These are phyloP conservation scores for Neomorphus geoffroyi DNA, from an alignment of 2,797 vertebrate species.

Conservation along the genomic window DNA sequence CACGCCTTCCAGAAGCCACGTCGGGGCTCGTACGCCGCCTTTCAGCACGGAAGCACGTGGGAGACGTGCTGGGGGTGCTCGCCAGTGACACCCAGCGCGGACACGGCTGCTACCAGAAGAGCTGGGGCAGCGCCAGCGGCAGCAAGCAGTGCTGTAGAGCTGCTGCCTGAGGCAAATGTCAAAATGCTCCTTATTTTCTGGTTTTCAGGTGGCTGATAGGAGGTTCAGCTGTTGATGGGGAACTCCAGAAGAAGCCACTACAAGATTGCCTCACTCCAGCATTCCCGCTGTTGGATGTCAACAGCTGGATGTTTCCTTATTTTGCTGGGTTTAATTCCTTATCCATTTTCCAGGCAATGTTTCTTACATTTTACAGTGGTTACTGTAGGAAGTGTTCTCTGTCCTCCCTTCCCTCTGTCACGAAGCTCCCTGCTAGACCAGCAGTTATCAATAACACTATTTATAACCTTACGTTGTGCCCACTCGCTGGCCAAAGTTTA, in stretches of 20 bases:
- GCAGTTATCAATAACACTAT: neutral
- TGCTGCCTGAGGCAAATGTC: neutral
- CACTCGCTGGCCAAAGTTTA: neutral
- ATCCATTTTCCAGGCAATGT: neutral
- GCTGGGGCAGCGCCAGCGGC: neutral
- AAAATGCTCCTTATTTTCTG: neutral
- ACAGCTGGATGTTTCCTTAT: neutral
- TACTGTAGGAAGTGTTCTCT: neutral
- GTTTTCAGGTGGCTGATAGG: neutral
- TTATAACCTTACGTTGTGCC: neutral
- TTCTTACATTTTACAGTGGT: neutral
- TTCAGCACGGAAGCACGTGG: neutral
- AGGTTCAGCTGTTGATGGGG: neutral
- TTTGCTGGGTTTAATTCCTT: neutral
- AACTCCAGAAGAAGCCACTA: neutral
- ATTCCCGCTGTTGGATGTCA: neutral
- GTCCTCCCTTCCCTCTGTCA: neutral
- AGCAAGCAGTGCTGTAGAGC: neutral
- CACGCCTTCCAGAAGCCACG: neutral
- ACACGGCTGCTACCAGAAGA: neutral
- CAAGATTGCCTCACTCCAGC: neutral
- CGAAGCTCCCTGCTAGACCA: neutral
- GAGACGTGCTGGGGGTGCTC: neutral
- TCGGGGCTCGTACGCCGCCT: neutral
- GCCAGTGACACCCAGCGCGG: rapidly evolving